Evolutionary conservation across 2,888 invertebrate genomes (phyloP).

Genomic region (Andrena hattorfiana): DNA sequence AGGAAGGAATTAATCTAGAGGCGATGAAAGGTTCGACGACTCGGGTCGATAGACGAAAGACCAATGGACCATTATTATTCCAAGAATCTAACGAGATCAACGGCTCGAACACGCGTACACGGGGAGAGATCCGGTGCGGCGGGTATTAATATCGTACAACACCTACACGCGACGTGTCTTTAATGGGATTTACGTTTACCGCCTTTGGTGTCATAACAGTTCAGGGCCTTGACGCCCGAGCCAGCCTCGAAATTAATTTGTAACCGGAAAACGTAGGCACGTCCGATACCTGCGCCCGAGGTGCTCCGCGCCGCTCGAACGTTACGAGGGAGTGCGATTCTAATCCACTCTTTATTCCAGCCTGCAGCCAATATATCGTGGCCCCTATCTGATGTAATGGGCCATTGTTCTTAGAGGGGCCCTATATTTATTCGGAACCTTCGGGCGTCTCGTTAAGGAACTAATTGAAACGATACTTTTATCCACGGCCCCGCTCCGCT

Average conservation of each 20-base stretch:
- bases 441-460: conserved; percentile 44
- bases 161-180: conserved; percentile 56
- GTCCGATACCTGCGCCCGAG: conserved; percentile 36
- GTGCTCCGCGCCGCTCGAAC: neutral
- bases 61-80: conserved; percentile 23
- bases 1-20: conserved; percentile 21
- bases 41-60: conserved; percentile 12
- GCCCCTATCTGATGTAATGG: conserved; percentile 30
- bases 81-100: conserved; percentile 5
- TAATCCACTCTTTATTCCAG: conserved; percentile 43
- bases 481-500: neutral
- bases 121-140: conserved; percentile 40
- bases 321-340: conserved; percentile 41
- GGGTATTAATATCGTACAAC: conserved; percentile 61
- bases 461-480: conserved; percentile 53
- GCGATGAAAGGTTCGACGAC: conserved; percentile 18
- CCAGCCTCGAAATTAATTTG: conserved; percentile 67
- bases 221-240: conserved; percentile 48
- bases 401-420: conserved; percentile 42
- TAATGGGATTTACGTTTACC: conserved; percentile 61
- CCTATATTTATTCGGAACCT: conserved; percentile 39
- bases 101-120: conserved; percentile 19
- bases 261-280: conserved; percentile 69
- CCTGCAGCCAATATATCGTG: conserved; percentile 38
- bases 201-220: conserved; percentile 60